Percentiles rank a stretch among this genome's conserved stretches.
phyloP scores from a whole-genome alignment of 2,797 vertebrate species.

The Peromyscus melanophrys region DNA sequence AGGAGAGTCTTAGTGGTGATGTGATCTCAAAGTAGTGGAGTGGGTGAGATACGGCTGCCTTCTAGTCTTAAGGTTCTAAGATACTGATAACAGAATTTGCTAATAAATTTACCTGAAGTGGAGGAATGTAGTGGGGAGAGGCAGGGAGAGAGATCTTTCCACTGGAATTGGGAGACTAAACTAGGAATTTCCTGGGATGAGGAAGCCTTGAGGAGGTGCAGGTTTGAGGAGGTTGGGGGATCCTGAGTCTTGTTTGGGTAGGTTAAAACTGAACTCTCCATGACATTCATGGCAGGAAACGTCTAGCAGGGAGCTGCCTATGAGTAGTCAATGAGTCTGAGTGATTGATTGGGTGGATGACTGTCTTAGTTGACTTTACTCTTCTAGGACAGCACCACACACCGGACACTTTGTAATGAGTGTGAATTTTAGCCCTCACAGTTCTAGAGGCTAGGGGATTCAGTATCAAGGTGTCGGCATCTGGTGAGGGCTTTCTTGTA shows the following conservation, averaged over 20 bases:
- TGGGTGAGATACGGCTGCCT: not conserved
- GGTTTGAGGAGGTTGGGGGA: not conserved
- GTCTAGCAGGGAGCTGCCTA: not conserved
- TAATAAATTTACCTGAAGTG: not conserved
- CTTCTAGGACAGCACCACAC: not conserved
- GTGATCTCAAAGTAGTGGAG: not conserved
- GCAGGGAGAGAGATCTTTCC: not conserved
- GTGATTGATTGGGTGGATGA: not conserved
- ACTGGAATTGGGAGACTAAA: constrained; percentile 19
- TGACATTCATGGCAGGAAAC: not conserved
- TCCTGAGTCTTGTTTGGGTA: not conserved
- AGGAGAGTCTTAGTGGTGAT: not conserved
- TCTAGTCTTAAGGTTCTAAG: constrained; percentile 37
- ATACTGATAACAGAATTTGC: not conserved
- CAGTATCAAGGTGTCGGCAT: not conserved
- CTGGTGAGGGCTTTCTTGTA: not conserved
- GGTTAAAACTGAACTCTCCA: not conserved
- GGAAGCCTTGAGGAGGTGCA: not conserved
- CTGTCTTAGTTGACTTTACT: not conserved
- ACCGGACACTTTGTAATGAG: not conserved
- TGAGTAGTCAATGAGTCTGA: not conserved
- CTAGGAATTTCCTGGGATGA: not conserved
- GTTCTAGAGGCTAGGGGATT: not conserved
- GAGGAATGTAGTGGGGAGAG: not conserved
- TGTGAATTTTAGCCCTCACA: not conserved